phyloP scores from a whole-genome alignment of 2,888 invertebrate genomes.

The Tribolium freemani region DNA sequence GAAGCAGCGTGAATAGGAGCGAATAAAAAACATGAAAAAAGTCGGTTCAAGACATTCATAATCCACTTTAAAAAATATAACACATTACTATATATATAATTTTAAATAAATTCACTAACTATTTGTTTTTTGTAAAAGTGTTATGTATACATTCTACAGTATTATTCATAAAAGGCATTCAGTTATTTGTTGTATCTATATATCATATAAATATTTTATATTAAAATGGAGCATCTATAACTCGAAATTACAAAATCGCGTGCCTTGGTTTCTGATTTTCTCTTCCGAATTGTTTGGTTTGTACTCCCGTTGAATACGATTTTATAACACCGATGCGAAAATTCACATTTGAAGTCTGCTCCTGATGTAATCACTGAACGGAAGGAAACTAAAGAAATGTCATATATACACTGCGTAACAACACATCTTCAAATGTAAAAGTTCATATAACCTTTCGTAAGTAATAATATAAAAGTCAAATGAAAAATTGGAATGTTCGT shows the following conservation, averaged over 20 bases:
- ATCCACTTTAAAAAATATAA: slow-evolving; percentile 57
- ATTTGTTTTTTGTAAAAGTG: slow-evolving; percentile 64
- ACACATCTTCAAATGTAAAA: slow-evolving; percentile 55
- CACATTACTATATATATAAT: slow-evolving; percentile 63
- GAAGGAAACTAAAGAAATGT: slow-evolving; percentile 45
- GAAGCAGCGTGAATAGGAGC: slow-evolving; percentile 53
- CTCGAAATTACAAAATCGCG: slow-evolving; percentile 64
- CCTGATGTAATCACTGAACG: slow-evolving; percentile 10
- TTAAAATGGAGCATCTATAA: slow-evolving; percentile 62
- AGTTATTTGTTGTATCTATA: slow-evolving; percentile 68
- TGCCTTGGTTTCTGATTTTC: slow-evolving; percentile 31
- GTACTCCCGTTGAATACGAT: slow-evolving; percentile 60
- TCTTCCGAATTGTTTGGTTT: slow-evolving; percentile 46
- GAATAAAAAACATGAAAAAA: slow-evolving; percentile 51
- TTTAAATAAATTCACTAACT: slow-evolving; percentile 66
- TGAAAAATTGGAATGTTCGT: slow-evolving; percentile 63
- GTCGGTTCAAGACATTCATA: slow-evolving; percentile 53
- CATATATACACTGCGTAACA: slow-evolving; percentile 50
- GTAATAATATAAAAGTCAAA: slow-evolving; percentile 46
- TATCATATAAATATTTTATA: slow-evolving; percentile 64
- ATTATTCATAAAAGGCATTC: slow-evolving; percentile 69
- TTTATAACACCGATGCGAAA: slow-evolving; percentile 59
- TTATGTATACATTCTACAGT: slow-evolving; percentile 67
- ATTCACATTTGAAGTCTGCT: slow-evolving; percentile 56
- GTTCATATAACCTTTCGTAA: slow-evolving; percentile 44